A percentile compares a stretch with the other conserved stretches of the same genome.
Evolutionary conservation across 2,113 vertebrate species (phyloP).

Genomic region (Dicrurus megarhynchus): DNA sequence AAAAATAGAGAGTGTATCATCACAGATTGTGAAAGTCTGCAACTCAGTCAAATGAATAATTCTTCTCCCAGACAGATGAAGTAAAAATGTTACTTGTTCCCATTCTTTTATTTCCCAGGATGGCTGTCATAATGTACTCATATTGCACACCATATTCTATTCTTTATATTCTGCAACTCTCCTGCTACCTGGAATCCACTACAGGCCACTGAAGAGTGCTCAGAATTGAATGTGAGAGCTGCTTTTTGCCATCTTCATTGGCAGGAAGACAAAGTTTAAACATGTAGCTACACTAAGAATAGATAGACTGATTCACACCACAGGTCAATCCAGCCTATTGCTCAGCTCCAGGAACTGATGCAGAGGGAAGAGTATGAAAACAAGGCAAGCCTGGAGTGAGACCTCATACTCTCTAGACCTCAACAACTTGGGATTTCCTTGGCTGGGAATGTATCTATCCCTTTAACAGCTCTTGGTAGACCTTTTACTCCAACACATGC

Average conservation of each 20-base stretch:
- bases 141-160: neutral
- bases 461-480: neutral
- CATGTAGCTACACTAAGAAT: neutral
- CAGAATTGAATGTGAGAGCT: neutral
- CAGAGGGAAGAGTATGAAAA: neutral
- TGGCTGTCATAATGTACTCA: neutral
- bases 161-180: neutral
- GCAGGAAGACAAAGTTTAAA: neutral
- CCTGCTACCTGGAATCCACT: neutral
- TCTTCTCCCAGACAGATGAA: neutral
- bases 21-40: neutral
- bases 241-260: neutral
- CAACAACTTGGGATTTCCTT: neutral
- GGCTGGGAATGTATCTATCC: neutral
- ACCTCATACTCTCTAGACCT: neutral
- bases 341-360: neutral
- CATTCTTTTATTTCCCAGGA: neutral
- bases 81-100: neutral
- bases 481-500: neutral
- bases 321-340: neutral
- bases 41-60: neutral
- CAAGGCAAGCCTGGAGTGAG: neutral
- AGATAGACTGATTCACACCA: neutral
- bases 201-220: accelerated
- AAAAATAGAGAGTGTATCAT: neutral